Evolutionary conservation across 2,113 vertebrate species (phyloP), one percentile per base, ranked within the genome.

Genomic region (Pantherophis guttatus): DNA sequence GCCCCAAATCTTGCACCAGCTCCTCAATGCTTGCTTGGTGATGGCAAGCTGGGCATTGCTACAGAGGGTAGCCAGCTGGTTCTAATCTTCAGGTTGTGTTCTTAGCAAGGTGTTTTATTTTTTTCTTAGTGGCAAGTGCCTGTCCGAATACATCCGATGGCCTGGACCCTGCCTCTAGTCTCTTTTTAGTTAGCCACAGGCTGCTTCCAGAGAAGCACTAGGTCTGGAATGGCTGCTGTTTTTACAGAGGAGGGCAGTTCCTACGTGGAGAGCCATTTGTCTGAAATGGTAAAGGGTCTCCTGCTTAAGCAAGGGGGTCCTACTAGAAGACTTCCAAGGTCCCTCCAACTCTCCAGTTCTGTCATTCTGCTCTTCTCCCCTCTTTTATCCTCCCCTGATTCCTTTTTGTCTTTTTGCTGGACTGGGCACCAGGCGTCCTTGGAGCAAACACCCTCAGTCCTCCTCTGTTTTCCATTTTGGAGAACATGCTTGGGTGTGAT

Each of bases 11-110:
- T 15, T 21, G 8, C 21, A 15, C 26, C 26, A 57, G 8, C 23
- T 52, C 8, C 12, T 39, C 39, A 15, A 9, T 3, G 5, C 50
- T 33, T 21, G 17, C 10, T 24, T 54, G 86, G 29, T 3, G 55
- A 58, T 62, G 57, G 48, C 91, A 52, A 10, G 7, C 15, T 81
- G 70, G 70, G 70, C 70, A 8, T 8, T 39, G n/a, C 70, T 81
- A 8, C 33, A 19, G 33, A 39, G 7, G 0, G 1, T 8, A 52
- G 85, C 21, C 1, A 2, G 44, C 26, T 2, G 33, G 29, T 48
- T 52, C 3, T 3, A 6, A 23, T 65, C 57, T 21, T 3, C 10
- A 0, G 4, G 23, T 8, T 54, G 23, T 6, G 0, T 54, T 5
- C 13, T 29, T 88, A n/a, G 23, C 12, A 2, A n/a, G 26, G 21